Conservation (phyloP, 2,113 vertebrate genomes). For the Enhydra lutris region DNA sequence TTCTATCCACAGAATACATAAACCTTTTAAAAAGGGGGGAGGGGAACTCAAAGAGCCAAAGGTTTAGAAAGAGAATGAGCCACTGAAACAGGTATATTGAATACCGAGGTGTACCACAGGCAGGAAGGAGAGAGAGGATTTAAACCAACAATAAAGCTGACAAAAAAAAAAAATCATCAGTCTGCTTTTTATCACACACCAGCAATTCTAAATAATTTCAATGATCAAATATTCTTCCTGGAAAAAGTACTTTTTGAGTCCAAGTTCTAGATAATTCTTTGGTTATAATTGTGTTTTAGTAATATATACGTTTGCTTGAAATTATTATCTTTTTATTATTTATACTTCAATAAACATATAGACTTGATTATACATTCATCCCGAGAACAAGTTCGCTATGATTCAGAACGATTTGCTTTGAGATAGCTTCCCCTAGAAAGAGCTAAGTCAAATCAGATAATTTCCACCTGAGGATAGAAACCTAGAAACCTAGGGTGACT, state of each 20-base stretch:
- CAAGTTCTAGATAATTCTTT: not conserved
- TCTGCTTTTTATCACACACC: not conserved
- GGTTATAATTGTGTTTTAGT: not conserved
- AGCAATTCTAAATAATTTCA: not conserved
- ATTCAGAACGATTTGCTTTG: not conserved
- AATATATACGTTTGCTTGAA: not conserved
- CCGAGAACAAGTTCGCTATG: not conserved
- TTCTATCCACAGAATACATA: not conserved
- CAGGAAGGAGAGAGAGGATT: not conserved
- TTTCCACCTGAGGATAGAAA: not conserved
- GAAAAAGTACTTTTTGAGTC: not conserved
- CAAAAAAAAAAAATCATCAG: not conserved
- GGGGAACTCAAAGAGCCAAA: not conserved
- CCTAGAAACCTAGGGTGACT: not conserved
- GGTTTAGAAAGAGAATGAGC: not conserved
- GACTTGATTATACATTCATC: not conserved
- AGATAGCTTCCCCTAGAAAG: not conserved
- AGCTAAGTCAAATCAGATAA: not conserved
- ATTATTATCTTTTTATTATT: not conserved
- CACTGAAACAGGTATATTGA: not conserved
- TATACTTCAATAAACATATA: not conserved
- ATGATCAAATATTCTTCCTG: not conserved
- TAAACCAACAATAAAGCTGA: not conserved
- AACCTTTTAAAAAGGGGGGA: not conserved
- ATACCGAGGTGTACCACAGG: not conserved